Evolutionary conservation across 2,888 invertebrate genomes (phyloP), one percentile per base, ranked within the genome.

Genomic region (Drosophila antonietae): DNA sequence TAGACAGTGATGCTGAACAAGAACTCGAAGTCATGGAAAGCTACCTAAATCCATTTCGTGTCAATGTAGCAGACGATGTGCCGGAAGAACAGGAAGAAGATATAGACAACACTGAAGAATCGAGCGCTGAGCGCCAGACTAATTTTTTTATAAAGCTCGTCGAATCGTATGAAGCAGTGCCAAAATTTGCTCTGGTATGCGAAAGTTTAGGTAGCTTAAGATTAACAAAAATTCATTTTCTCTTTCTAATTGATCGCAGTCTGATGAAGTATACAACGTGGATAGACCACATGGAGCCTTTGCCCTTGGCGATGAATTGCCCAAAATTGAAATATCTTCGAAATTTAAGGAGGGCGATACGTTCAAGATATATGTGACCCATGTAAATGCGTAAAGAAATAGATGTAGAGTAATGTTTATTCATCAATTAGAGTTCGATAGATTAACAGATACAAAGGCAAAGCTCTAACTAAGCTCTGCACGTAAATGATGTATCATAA

Each of bases 281-380:
- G 74, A 77, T 23, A 68, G 23, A 20, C 80, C 82, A 4, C 2
- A 0, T 2, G 20, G 41, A 5, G 71, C 80, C 6, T 3, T 71
- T 5, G 0, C 8, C 5, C 9, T 52, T 2, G 47, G n/a, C 14
- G 3, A 2, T 5, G 0, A 59, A 1, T 5, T 78, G 33, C 62
- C 64, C 1, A 8, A 43, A 1, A 35, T 49, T 18, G 8, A 20
- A 5, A 8, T 60, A 4, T 2, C 33, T n/a, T 2, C 9, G 2
- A 7, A n/a, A 4, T 58, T 31, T 20, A 8, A 33, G 18, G 14
- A 31, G 8, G 56, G 53, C 1, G 18, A 5, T 3, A 12, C 10
- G 9, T 0, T 67, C 4, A 33, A 3, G 18, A 33, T 77, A 2
- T 2, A 2, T 2, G 57, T 70, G 0, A 9, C 33, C 4, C 47